phyloP scores from a whole-genome alignment of 2,113 vertebrate species.

The Acrocephalus kingi region DNA sequence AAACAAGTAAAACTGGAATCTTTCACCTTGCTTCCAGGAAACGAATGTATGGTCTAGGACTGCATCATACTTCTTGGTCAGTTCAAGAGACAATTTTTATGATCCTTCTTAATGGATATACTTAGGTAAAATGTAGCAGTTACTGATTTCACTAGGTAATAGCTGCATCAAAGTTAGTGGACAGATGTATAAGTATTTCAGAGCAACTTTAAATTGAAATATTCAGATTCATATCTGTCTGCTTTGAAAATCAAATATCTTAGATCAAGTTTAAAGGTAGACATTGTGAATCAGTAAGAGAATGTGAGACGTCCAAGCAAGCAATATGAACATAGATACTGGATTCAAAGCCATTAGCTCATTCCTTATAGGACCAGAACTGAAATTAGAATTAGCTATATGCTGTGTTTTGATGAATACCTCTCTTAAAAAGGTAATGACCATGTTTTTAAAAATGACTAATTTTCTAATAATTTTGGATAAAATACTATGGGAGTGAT shows the following conservation, averaged over 20 bases:
- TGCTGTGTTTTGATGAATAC: background rate
- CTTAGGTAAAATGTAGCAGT: background rate
- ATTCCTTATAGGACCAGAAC: background rate
- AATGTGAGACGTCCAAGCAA: background rate
- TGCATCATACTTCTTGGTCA: background rate
- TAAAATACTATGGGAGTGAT: background rate
- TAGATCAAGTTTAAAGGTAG: background rate
- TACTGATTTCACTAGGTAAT: background rate
- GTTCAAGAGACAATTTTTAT: background rate
- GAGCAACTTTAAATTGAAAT: background rate
- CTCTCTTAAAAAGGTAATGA: background rate
- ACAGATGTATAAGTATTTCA: background rate
- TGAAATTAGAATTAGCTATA: background rate
- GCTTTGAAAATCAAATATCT: background rate
- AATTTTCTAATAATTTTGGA: background rate
- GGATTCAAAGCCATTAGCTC: background rate
- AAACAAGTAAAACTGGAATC: background rate
- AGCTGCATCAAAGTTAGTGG: background rate
- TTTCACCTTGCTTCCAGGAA: background rate
- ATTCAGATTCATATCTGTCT: background rate
- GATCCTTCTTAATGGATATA: background rate
- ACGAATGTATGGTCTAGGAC: background rate
- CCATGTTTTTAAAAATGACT: background rate
- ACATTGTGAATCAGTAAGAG: background rate
- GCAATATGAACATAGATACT: background rate